phyloP scores from a whole-genome alignment of 2,113 vertebrate species.

The Bubalus kerabau region DNA sequence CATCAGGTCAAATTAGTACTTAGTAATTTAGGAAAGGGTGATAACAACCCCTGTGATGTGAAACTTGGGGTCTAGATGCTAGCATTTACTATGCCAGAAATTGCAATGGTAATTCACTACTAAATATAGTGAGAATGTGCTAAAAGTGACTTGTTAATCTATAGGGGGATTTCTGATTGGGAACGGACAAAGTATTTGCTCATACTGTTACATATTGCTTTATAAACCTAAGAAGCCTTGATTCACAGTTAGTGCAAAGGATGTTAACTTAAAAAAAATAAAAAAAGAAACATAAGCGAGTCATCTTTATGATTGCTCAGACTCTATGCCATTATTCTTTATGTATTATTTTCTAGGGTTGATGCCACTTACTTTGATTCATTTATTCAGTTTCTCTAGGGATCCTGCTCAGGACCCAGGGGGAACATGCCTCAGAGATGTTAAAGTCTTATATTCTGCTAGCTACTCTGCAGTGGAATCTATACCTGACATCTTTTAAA shows the following conservation, averaged over 20 bases:
- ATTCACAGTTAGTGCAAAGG: background rate
- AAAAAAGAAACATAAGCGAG: background rate
- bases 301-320: background rate
- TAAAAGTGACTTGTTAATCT: conserved; percentile 7
- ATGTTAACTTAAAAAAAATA: background rate
- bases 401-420: background rate
- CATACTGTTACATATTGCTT: background rate
- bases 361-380: background rate
- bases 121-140: conserved; percentile 3
- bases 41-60: background rate
- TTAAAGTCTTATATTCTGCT: background rate
- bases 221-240: background rate
- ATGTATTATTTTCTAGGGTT: background rate
- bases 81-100: background rate
- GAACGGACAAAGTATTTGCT: background rate
- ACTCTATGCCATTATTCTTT: background rate
- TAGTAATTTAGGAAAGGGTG: background rate
- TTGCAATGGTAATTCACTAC: background rate
- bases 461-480: background rate
- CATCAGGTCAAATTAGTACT: background rate
- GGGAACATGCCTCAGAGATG: background rate
- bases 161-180: background rate
- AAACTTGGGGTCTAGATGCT: background rate
- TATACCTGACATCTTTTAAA: background rate
- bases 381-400: background rate